Conservation (phyloP, 2,113 vertebrate species). For the Coryphaenoides rupestris region DNA sequence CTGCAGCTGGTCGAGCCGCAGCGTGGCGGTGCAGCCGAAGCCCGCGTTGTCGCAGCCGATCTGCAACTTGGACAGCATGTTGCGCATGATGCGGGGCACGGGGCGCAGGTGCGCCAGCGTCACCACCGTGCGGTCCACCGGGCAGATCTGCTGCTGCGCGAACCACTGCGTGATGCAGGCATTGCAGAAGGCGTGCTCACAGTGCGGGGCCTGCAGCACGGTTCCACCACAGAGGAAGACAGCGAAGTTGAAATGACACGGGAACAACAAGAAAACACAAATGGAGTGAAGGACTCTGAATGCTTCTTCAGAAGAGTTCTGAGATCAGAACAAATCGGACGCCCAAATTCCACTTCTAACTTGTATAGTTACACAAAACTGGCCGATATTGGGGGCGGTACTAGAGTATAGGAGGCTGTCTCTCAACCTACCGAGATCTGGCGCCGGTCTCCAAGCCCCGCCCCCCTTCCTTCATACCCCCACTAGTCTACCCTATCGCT, state of each 20-base stretch:
- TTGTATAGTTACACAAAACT: too few relatives aligned
- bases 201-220: constrained; percentile 86
- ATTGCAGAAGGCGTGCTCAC: constrained; percentile 98
- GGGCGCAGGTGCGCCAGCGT: constrained; percentile 95
- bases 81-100: constrained; percentile 98
- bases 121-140: constrained; percentile 96
- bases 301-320: too few relatives aligned
- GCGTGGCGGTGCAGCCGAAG: constrained; percentile 90
- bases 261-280: not conserved
- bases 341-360: too few relatives aligned
- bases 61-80: constrained; percentile 98
- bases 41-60: constrained; percentile 94
- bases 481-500: too few relatives aligned
- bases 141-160: constrained; percentile 97
- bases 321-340: too few relatives aligned
- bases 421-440: too few relatives aligned
- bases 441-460: too few relatives aligned
- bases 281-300: too few relatives aligned
- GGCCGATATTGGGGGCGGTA: too few relatives aligned
- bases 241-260: too few relatives aligned
- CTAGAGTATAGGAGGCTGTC: too few relatives aligned
- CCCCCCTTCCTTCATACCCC: too few relatives aligned
- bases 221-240: not conserved
- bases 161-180: constrained; percentile 99
- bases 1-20: constrained; percentile 93